Evolutionary conservation across 2,113 vertebrate genomes (phyloP), one percentile per base, ranked within the genome.

Genomic region (Cyprinodon brontotheroides): DNA sequence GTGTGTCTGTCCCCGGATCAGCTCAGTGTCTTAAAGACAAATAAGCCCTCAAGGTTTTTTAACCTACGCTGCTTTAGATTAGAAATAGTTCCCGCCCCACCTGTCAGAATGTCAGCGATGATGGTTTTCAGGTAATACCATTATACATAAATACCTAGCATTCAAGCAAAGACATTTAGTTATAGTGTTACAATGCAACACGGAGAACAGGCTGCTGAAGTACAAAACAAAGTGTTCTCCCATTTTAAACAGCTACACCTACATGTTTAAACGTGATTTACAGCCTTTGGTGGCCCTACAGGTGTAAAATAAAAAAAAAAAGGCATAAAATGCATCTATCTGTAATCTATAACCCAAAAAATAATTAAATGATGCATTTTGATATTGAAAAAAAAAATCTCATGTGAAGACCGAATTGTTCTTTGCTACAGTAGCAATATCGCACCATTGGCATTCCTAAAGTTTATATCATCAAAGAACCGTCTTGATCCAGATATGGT

Each of bases 121-220:
- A 92, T 91, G 78, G 69, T 90, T 91, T 87, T 85, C 69, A 80
- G 57, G 17, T 17, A 5, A 0, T 0, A 8, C 70, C 40, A 65
- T 84, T 74, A 64, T 17, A 48, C 65, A 50, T 57, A 79, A 72
- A 73, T 17, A 14, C 8, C 79, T 79, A 79, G n/a, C 75, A 43
- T 14, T 86, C 71, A 70, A 48, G 29, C 38, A 20, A 22, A 79
- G 82, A 20, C 62, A 72, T 82, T 80, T 65, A 39, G 50, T 41
- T 53, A 29, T 11, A 45, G 59, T 47, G 74, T 79, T 72, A 60
- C 72, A 47, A 53, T 73, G 73, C 72, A 68, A 81, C 74, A 38
- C 22, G 60, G 39, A 67, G 61, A 69, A 63, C 29, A 48, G 62
- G 39, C 12, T 2, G 9, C 43, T 82, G 61, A 81, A 12, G 17